Evolutionary conservation across 2,113 vertebrate genomes (phyloP), one percentile per base, ranked within the genome.

Genomic region (Pithys albifrons): DNA sequence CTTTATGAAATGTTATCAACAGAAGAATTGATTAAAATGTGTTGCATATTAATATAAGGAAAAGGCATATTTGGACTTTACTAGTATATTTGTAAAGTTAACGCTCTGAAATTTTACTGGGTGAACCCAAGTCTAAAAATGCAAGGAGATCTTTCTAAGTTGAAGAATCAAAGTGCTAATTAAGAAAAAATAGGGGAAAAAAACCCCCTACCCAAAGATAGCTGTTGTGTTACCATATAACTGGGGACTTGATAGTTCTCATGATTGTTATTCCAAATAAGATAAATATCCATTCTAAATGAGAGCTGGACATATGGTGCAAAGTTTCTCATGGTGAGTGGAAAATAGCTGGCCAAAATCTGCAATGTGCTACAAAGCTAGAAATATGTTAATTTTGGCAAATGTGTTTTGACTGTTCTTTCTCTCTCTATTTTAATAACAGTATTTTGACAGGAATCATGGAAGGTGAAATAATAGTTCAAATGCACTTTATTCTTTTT

Each of bases 241-340:
- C 8, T 23, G 43, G 16, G 29, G 15, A 52, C 8, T 29, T 25
- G 57, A 48, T 52, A 86, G 25, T 81, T 81, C 15, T 91, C 54
- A 49, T 49, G 10, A 31, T 3, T 95, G 33, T 74, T 93, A n/a
- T 69, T 91, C 31, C 41, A 87, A 69, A 78, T 48, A 95, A 71
- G 35, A 84, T 19, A 89, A 92, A 74, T 91, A 85, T 64, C 51
- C 8, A 31, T 95, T 84, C 29, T 52, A 87, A 92, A 91, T 75
- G 61, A 72, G 10, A 81, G 6, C 13, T 91, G 59, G 72, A 65
- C 89, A 95, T 95, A 95, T 78, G 91, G 91, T 85, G 62, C 9
- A 46, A 83, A 93, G 12, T 92, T 88, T 93, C 31, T 55, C 72
- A 65, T 61, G 80, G 33, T 95, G 61, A 81, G 59, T n/a, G 19